Evolutionary conservation across 2,888 invertebrate species (phyloP), one percentile per base, ranked within the genome.

Genomic region (Pollenia amentaria): DNA sequence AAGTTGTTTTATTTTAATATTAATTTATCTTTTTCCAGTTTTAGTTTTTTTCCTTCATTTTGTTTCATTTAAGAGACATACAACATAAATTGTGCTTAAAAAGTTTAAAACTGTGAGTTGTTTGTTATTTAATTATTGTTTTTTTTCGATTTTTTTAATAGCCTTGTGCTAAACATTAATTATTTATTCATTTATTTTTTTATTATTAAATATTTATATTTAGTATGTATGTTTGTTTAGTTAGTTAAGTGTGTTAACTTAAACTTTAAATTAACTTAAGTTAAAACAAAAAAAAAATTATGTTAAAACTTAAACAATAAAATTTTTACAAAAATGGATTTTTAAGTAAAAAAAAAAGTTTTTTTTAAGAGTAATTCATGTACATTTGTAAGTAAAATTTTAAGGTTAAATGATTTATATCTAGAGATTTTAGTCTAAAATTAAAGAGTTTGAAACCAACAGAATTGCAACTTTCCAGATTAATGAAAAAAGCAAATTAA

Each of bases 81-180:
- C 55, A 81, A 79, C 57, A 60, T 84, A 53, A 73, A 87, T 84
- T 87, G 87, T 84, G 87, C 84, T 84, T 84, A 84, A 84, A 79
- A 77, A 55, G 51, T 84, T 77, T 84, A 81, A 87, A 84, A 80
- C 72, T 84, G 80, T 77, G 79, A 62, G 72, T 80, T 64, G 29
- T 80, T 62, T 48, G 21, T 65, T 65, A 21, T 2, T 44, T 64
- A 29, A 46, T 16, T 40, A n/a, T 55, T 64, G 16, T 81, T 75
- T 67, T 21, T 29, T 67, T 67, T 44, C 8, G 67, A 16, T 40
- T 77, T 18, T 53, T 42, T 14, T 14, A 42, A n/a, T 60, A 78
- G 76, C 73, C 69, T 83, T 86, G 86, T 86, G 86, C 86, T 75
- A 69, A 64, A 55, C 70, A 53, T 29, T 29, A 29, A 29, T 29